Conservation (phyloP, 2,113 vertebrate species). For the Pipra filicauda region DNA sequence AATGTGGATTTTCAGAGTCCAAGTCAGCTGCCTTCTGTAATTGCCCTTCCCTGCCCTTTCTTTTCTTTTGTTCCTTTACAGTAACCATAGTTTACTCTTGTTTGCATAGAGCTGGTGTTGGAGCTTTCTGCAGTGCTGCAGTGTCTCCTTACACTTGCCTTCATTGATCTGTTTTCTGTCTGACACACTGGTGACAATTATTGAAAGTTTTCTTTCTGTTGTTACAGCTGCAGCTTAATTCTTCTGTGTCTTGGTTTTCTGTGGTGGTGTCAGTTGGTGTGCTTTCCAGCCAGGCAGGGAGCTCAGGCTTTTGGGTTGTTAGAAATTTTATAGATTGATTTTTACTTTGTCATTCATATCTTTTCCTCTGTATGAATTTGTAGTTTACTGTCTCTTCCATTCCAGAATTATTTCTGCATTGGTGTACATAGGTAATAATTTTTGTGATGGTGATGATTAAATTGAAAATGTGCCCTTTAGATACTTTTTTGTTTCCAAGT, state of each 20-base stretch:
- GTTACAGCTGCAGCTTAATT: not conserved
- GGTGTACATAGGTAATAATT: not conserved
- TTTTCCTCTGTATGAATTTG: not conserved
- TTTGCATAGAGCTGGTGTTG: not conserved
- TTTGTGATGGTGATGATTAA: not conserved
- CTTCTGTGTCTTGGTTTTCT: not conserved
- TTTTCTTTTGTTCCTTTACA: not conserved
- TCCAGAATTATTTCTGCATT: not conserved
- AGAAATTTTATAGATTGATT: not conserved
- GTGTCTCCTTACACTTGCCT: not conserved
- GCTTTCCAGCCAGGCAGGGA: not conserved
- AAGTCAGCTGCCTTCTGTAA: not conserved
- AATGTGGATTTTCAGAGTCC: not conserved
- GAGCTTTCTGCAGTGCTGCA: not conserved
- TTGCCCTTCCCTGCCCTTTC: not conserved
- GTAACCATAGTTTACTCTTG: not conserved
- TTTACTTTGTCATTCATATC: not conserved
- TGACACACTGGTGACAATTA: not conserved
- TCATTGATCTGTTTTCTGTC: not conserved
- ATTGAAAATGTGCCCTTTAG: not conserved
- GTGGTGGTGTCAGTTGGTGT: not conserved
- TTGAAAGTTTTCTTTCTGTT: not conserved
- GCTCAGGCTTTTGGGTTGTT: not conserved
- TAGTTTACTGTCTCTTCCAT: not conserved
- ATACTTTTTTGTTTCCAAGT: not conserved